Conservation (phyloP, 2,797 vertebrate species). For the Sandelia bainsii region DNA sequence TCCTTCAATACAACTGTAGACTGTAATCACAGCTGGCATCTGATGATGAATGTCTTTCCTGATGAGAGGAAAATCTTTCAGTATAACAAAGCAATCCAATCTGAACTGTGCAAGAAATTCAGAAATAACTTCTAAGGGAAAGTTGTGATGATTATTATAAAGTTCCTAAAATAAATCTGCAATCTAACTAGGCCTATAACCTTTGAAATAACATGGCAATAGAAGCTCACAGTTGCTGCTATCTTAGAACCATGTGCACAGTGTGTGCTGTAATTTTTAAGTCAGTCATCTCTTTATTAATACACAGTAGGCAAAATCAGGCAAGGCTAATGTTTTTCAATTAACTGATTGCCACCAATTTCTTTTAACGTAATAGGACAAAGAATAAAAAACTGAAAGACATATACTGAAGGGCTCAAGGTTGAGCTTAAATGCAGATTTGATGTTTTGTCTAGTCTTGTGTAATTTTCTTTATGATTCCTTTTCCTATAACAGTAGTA, state of each 20-base stretch:
- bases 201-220: neutral
- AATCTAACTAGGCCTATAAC: neutral
- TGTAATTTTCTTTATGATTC: too few species aligned
- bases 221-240: conserved; percentile 1
- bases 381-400: neutral
- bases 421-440: neutral
- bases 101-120: conserved; percentile 1
- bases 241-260: neutral
- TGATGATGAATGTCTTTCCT: conserved; percentile 26
- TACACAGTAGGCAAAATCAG: neutral
- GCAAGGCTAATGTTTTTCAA: conserved; percentile 1
- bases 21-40: conserved; percentile 45
- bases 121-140: conserved; percentile 17
- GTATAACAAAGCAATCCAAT: conserved; percentile 16
- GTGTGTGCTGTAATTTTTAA: neutral
- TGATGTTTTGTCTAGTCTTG: too few species aligned
- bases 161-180: conserved; percentile 2
- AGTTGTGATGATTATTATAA: conserved; percentile 1
- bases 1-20: conserved; percentile 12
- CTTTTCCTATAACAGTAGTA: neutral
- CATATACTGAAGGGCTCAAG: neutral
- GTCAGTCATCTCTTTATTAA: conserved; percentile 8
- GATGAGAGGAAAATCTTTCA: conserved; percentile 11
- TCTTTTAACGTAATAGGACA: neutral
- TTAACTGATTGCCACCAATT: neutral